Evolutionary conservation across 2,888 invertebrate genomes (phyloP).

Genomic region (Drosophila eohydei): DNA sequence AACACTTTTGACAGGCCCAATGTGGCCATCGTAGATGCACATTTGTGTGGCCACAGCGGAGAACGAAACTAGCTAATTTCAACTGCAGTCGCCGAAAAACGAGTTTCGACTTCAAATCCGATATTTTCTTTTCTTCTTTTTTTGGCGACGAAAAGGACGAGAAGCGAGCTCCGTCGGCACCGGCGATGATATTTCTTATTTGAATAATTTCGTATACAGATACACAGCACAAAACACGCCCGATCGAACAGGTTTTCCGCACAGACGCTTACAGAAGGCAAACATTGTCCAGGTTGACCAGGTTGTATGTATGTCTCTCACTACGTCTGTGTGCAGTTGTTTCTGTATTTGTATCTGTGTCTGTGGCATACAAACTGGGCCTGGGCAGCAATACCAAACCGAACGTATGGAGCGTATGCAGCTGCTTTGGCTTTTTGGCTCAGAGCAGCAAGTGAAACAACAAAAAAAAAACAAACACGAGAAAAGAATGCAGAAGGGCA

Average conservation of each 20-base stretch:
- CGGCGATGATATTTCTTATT: constrained; percentile 70
- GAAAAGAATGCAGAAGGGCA: constrained; percentile 76
- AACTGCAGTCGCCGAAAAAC: constrained; percentile 39
- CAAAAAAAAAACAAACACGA: constrained; percentile 58
- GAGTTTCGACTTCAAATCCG: constrained; percentile 57
- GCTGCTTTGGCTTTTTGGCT: constrained; percentile 46
- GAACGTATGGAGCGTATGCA: constrained; percentile 52
- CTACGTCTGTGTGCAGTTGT: constrained; percentile 14
- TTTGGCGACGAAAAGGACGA: constrained; percentile 46
- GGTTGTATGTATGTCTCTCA: constrained; percentile 4
- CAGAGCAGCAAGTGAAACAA: constrained; percentile 72
- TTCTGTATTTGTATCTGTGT: constrained; percentile 36
- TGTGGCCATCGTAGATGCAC: constrained; percentile 91
- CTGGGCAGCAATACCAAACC: constrained; percentile 25
- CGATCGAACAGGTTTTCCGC: constrained; percentile 75
- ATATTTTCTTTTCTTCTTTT: constrained; percentile 21
- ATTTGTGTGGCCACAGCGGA: constrained; percentile 77
- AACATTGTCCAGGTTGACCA: constrained; percentile 32
- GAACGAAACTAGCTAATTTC: constrained; percentile 38
- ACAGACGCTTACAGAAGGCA: constrained; percentile 56
- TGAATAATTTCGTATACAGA: constrained; percentile 75
- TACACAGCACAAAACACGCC: constrained; percentile 57
- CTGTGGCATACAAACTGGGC: constrained; percentile 61
- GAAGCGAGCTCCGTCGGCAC: constrained; percentile 24
- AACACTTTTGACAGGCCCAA: constrained; percentile 98